Conservation (phyloP, 64 coral and sea anemone species). For the Exaiptasia diaphana region DNA sequence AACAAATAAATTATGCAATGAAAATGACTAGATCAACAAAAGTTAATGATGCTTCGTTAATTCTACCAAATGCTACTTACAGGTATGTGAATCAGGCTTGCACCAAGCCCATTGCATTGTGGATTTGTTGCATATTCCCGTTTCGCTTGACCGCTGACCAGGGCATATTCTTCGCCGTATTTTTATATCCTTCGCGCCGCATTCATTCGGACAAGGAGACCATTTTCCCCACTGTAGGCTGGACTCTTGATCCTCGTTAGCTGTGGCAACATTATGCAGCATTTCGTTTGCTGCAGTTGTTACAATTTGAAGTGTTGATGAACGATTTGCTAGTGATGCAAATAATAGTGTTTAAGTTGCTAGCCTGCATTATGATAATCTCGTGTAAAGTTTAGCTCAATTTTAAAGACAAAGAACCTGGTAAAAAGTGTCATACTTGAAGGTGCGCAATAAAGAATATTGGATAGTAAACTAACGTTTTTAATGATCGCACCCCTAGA, state of each 20-base stretch:
- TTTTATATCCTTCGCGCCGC: background rate
- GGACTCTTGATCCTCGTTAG: background rate
- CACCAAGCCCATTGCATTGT: constrained; percentile 23
- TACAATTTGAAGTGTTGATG: background rate
- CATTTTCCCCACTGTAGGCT: background rate
- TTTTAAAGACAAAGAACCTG: background rate
- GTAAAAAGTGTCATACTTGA: no score
- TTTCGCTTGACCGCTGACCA: background rate
- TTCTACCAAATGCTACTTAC: background rate
- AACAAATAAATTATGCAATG: no score
- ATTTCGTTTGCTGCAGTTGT: background rate
- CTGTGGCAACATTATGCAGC: background rate
- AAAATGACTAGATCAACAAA: no score
- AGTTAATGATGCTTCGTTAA: no score
- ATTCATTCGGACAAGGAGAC: background rate
- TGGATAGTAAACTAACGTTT: no score
- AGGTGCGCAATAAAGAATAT: no score
- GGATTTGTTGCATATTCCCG: background rate
- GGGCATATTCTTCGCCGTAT: background rate
- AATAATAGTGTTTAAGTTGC: background rate
- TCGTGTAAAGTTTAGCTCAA: background rate
- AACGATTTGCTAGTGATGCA: background rate
- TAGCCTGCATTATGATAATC: background rate
- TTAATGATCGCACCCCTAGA: no score
- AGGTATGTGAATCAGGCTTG: background rate